A percentile compares a stretch with the other conserved stretches of the same genome.
phyloP scores from a whole-genome alignment of 2,797 vertebrate genomes.

The Nyctalus aviator region DNA sequence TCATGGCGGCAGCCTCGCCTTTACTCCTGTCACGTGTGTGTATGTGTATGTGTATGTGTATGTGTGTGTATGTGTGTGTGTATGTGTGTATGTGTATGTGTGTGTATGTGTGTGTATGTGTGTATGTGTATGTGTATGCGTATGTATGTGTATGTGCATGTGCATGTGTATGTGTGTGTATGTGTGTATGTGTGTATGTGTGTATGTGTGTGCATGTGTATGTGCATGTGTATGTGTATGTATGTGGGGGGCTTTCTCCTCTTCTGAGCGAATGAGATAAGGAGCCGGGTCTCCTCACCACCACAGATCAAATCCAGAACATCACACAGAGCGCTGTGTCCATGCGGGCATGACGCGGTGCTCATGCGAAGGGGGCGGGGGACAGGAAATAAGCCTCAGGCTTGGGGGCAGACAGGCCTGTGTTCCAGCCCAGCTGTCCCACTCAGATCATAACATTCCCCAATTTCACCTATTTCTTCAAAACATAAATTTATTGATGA shows the following conservation, averaged over 20 bases:
- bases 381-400: background rate
- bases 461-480: background rate
- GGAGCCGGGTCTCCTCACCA: background rate
- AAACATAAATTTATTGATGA: too few species aligned
- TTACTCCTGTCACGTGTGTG: background rate
- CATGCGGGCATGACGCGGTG: background rate
- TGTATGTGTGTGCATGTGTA: too few species aligned
- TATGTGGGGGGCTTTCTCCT: background rate
- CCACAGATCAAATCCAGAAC: background rate
- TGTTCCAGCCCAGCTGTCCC: background rate
- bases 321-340: background rate
- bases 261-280: slow-evolving; percentile 43
- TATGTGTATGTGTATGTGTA: too few species aligned
- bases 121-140: too few species aligned
- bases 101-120: too few species aligned
- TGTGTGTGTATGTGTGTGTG: too few species aligned
- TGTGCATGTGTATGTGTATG: too few species aligned
- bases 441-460: background rate
- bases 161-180: too few species aligned
- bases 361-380: background rate
- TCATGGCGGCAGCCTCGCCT: slow-evolving; percentile 57
- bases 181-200: too few species aligned
- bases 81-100: too few species aligned
- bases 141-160: too few species aligned
- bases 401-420: background rate